Evolutionary conservation across 23 tunicate species (phyloP).

Genomic region (Clavelina lepadiformis): DNA sequence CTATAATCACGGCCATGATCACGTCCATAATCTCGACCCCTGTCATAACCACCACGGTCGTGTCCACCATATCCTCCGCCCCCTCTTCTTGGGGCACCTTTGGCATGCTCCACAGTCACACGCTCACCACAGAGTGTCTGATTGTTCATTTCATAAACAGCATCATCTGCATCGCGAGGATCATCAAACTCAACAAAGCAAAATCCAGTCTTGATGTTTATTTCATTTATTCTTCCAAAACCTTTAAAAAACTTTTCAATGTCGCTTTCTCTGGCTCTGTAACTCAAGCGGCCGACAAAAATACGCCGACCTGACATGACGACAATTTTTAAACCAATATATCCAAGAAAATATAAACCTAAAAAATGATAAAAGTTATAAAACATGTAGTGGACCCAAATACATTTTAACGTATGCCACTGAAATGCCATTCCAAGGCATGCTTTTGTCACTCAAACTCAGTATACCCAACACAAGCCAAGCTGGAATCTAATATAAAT

Average conservation of each 20-base stretch:
- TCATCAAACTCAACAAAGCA: constrained; percentile 83
- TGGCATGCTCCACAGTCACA: constrained; percentile 60
- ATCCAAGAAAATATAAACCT: too few species aligned
- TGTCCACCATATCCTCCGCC: constrained; percentile 25
- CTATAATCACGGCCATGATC: constrained; percentile 14
- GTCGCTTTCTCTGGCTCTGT: constrained; percentile 47
- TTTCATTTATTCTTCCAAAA: constrained; percentile 56
- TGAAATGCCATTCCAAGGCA: too few species aligned
- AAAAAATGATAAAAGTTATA: too few species aligned
- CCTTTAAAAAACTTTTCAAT: constrained; percentile 65
- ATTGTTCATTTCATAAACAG: constrained; percentile 76
- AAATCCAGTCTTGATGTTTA: constrained; percentile 64
- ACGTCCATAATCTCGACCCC: constrained; percentile 19
- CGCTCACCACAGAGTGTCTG: constrained; percentile 64
- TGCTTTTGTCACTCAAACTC: too few species aligned
- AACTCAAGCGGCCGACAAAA: constrained; percentile 51
- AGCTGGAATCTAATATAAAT: too few species aligned
- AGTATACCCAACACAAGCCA: too few species aligned
- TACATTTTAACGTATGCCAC: too few species aligned
- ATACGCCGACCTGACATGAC: constrained; percentile 61
- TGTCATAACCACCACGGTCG: not conserved
- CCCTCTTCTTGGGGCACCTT: constrained; percentile 20
- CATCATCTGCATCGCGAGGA: constrained; percentile 75
- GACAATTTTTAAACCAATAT: too few species aligned
- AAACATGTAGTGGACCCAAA: too few species aligned